phyloP scores from a whole-genome alignment of 2,797 vertebrate genomes.

The Hozukius guyotensis region DNA sequence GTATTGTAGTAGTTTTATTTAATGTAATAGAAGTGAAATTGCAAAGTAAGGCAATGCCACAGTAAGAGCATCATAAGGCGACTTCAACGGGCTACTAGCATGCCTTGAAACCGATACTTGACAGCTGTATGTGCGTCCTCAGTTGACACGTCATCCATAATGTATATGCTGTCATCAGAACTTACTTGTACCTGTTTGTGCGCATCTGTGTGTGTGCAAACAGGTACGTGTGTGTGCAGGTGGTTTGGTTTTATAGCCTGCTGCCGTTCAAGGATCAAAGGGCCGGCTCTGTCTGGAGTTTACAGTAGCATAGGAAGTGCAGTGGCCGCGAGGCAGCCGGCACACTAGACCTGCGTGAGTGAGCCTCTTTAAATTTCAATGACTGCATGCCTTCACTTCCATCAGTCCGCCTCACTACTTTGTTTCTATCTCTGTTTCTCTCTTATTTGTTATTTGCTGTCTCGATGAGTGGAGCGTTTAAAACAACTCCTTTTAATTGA shows the following conservation, averaged over 20 bases:
- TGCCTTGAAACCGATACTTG: neutral
- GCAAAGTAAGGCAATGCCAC: neutral
- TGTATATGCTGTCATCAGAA: conserved; percentile 5
- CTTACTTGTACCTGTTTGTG: neutral
- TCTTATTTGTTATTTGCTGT: conserved; percentile 51
- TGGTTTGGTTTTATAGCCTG: conserved; percentile 67
- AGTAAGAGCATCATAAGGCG: neutral
- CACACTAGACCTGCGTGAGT: conserved; percentile 71
- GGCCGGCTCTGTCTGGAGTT: conserved; percentile 65
- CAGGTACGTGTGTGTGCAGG: conserved; percentile 38
- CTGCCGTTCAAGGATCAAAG: conserved; percentile 74
- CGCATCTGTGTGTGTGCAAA: neutral
- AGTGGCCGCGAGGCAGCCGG: conserved; percentile 66
- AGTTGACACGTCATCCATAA: neutral
- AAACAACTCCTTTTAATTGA: conserved; percentile 59
- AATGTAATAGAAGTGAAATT: neutral
- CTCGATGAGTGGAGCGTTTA: conserved; percentile 48
- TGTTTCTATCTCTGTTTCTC: neutral
- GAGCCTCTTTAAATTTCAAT: conserved; percentile 68
- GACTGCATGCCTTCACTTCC: conserved; percentile 25
- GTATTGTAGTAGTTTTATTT: neutral
- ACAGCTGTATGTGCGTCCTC: neutral
- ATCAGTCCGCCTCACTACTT: conserved; percentile 7
- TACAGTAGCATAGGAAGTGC: conserved; percentile 78
- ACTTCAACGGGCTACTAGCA: neutral